Evolutionary conservation across 2,113 vertebrate species (phyloP).

Genomic region (Chlorodrepanis virens): DNA sequence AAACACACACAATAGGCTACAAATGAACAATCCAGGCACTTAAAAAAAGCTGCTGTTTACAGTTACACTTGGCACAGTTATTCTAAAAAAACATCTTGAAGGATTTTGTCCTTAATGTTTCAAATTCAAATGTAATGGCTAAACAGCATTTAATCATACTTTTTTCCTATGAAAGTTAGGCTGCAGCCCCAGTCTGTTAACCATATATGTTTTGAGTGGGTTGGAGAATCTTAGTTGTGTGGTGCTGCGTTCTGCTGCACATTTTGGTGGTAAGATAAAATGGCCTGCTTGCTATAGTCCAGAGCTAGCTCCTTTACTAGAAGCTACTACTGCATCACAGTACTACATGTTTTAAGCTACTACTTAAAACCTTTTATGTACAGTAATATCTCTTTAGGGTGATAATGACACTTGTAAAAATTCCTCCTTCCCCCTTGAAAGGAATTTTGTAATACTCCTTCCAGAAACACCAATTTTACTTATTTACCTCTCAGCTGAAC

Average conservation of each 20-base stretch:
- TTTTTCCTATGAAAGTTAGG: not conserved
- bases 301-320: not conserved
- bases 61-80: not conserved
- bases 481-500: not conserved
- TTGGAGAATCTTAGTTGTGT: not conserved
- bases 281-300: rapidly evolving
- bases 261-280: not conserved
- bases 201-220: not conserved
- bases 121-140: not conserved
- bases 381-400: not conserved
- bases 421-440: not conserved
- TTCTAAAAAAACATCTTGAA: not conserved
- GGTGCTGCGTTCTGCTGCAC: not conserved
- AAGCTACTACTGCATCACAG: no score
- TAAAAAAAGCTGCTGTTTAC: not conserved
- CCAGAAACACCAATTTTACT: not conserved
- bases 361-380: not conserved
- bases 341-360: no score
- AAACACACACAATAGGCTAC: not conserved
- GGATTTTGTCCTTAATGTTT: not conserved
- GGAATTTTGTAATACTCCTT: not conserved
- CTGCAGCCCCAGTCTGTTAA: not conserved
- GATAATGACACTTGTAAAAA: not conserved
- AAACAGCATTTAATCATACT: not conserved
- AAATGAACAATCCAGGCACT: not conserved